Percentiles rank a stretch among this genome's conserved stretches.
phyloP scores from a whole-genome alignment of 2,113 vertebrate species.

The Marmota monax region DNA sequence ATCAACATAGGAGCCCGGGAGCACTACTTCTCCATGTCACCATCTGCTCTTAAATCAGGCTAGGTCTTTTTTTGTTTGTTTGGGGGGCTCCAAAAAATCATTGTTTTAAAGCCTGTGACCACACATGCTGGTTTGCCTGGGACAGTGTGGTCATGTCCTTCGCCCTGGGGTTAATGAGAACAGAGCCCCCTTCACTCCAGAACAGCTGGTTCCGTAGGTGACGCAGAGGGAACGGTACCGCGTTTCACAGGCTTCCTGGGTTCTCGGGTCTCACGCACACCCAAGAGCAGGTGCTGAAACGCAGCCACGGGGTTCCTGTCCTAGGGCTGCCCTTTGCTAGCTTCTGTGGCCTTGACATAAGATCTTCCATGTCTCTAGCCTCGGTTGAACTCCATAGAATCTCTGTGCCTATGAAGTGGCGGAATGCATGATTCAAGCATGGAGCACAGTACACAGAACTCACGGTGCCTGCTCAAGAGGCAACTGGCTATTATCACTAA shows the following conservation, averaged over 20 bases:
- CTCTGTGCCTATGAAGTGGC: neutral
- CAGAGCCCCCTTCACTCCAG: neutral
- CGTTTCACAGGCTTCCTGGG: neutral
- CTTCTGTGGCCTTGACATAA: neutral
- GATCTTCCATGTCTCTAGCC: neutral
- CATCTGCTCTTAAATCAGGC: slow-evolving; percentile 67
- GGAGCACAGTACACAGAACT: neutral
- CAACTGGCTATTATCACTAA: neutral
- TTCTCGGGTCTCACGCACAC: neutral
- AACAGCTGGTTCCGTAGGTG: neutral
- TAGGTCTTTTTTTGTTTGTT: neutral
- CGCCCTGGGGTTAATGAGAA: neutral
- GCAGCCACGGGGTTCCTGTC: neutral
- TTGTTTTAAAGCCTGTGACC: slow-evolving; percentile 42
- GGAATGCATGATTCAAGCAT: neutral
- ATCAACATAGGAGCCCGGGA: slow-evolving; percentile 47
- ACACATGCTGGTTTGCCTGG: neutral
- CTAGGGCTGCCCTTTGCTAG: neutral
- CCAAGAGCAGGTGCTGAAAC: neutral
- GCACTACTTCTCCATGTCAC: slow-evolving; percentile 24
- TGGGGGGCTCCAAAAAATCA: neutral
- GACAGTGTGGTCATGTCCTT: neutral
- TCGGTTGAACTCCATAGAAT: neutral
- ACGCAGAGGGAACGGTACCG: neutral
- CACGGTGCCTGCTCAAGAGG: neutral